Evolutionary conservation across 2,797 vertebrate species (phyloP).

Genomic region (Steatocranus sp.): DNA sequence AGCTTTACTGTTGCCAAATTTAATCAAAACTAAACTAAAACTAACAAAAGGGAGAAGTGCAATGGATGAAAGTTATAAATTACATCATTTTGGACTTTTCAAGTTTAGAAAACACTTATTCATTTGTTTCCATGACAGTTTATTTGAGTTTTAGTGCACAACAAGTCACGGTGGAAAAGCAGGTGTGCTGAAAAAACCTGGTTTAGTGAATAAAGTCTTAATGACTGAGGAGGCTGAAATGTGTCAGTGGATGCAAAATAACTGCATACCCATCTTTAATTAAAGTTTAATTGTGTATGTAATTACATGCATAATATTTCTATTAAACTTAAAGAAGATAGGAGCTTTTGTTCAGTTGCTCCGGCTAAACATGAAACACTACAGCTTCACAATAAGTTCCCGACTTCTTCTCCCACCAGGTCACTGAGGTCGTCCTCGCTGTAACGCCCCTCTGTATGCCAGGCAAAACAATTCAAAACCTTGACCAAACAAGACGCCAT

Average conservation of each 20-base stretch:
- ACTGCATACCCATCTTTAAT: not conserved
- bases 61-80: fast-evolving
- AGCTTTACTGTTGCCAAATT: not conserved
- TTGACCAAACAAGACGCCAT: not conserved
- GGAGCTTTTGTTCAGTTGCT: too few relatives aligned
- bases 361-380: too few relatives aligned
- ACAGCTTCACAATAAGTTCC: too few relatives aligned
- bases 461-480: not conserved
- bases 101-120: not conserved
- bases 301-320: not conserved
- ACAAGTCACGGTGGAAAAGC: not conserved
- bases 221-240: not conserved
- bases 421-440: not conserved
- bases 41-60: not conserved
- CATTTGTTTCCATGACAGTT: not conserved
- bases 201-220: not conserved
- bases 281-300: not conserved
- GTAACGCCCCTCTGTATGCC: not conserved
- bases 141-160: not conserved
- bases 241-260: not conserved
- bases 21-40: not conserved
- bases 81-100: not conserved
- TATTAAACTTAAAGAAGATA: not conserved
- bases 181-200: not conserved
- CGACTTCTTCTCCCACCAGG: not conserved